Conservation (phyloP, 1,140 invertebrate species). For the Drosophila truncata region DNA sequence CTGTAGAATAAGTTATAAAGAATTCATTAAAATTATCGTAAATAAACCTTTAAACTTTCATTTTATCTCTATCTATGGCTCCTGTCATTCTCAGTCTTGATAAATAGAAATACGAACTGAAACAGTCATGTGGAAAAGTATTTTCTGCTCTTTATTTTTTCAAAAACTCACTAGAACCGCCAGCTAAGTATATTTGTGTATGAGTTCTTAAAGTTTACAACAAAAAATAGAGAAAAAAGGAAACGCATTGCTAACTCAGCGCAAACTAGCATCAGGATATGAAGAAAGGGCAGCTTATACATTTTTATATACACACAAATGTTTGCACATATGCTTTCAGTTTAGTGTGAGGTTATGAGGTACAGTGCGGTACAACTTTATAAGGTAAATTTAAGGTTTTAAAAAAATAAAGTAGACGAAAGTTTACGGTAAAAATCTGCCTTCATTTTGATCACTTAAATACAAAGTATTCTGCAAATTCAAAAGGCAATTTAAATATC, state of each 20-base stretch:
- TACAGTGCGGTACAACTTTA: conserved; percentile 2
- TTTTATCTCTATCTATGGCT: background rate
- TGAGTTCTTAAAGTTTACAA: conserved; percentile 56
- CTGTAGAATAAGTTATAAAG: too few relatives aligned
- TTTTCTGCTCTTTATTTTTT: background rate
- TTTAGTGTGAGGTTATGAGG: background rate
- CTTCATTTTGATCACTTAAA: too few relatives aligned
- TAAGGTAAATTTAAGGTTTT: background rate
- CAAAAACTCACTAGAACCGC: background rate
- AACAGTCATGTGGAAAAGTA: conserved; percentile 22
- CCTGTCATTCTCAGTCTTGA: conserved; percentile 1
- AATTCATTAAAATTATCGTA: too few relatives aligned
- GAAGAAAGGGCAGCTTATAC: conserved; percentile 62
- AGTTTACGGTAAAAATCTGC: too few relatives aligned
- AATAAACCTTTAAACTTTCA: too few relatives aligned
- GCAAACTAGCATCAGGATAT: conserved; percentile 61
- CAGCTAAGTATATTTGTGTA: conserved; percentile 38
- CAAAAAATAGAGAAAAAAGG: conserved; percentile 18
- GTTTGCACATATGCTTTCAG: conserved; percentile 6
- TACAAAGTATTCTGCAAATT: too few relatives aligned
- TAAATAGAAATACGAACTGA: conserved; percentile 14
- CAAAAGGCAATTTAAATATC: too few relatives aligned
- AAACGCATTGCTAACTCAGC: conserved; percentile 57
- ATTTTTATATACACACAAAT: conserved; percentile 18
- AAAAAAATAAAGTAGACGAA: too few relatives aligned